Conservation (phyloP, 2,797 vertebrate species). For the Nasua narica region DNA sequence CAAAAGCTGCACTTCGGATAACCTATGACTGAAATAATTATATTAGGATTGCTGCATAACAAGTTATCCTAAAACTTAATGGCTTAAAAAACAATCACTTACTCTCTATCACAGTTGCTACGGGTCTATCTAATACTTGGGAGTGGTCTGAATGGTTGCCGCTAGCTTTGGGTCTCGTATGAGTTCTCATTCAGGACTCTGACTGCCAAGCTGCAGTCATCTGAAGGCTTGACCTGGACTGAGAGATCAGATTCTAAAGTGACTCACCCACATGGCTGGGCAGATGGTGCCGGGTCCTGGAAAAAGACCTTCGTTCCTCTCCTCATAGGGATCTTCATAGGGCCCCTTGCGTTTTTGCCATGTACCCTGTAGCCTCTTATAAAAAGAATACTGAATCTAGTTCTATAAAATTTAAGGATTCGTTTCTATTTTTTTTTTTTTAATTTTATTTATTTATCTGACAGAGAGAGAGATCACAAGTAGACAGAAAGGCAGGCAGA, state of each 20-base stretch:
- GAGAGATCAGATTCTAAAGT: neutral
- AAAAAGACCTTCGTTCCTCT: neutral
- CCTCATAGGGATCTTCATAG: neutral
- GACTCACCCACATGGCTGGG: neutral
- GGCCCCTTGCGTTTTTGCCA: neutral
- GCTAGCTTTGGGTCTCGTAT: neutral
- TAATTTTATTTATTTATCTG: too few relatives aligned
- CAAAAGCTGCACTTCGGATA: neutral
- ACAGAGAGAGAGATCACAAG: too few relatives aligned
- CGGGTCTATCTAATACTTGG: neutral
- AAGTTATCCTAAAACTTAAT: neutral
- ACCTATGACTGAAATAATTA: neutral
- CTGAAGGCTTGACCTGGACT: neutral
- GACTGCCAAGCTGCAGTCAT: neutral
- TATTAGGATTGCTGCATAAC: neutral
- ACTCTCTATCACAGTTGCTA: neutral
- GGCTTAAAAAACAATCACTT: neutral
- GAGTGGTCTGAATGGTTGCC: neutral
- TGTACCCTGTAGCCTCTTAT: neutral
- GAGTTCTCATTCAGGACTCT: neutral
- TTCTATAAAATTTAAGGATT: slow-evolving; percentile 34
- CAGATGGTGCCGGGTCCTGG: neutral
- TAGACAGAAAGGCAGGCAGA: too few relatives aligned
- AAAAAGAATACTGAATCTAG: neutral
- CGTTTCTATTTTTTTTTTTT: too few relatives aligned